Evolutionary conservation across 2,888 invertebrate species (phyloP).

Genomic region (Eilema depressum): DNA sequence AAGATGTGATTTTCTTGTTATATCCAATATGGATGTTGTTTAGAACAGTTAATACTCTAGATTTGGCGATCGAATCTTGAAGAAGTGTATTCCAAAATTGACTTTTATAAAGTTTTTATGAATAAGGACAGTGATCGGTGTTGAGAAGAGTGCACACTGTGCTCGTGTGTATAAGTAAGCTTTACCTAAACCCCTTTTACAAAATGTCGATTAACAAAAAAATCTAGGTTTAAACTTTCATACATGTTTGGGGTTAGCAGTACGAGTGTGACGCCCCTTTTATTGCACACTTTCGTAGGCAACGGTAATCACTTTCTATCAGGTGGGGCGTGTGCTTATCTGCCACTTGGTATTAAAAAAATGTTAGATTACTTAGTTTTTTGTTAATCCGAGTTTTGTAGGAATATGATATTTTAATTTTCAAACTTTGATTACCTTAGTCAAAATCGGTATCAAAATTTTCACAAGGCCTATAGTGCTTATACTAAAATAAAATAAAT

Average conservation of each 20-base stretch:
- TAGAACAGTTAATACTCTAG: conserved; percentile 45
- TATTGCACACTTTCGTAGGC: too few species aligned
- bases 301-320: too few species aligned
- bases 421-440: neutral
- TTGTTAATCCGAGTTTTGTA: neutral
- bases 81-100: neutral
- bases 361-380: neutral
- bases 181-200: neutral
- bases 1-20: conserved; percentile 24
- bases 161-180: neutral
- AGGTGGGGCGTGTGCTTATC: too few species aligned
- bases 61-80: conserved; percentile 6
- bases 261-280: too few species aligned
- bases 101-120: neutral
- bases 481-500: too few species aligned
- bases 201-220: neutral
- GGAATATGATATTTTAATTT: neutral
- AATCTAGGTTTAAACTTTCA: neutral
- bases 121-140: neutral
- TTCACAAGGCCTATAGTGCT: neutral
- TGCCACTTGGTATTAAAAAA: neutral
- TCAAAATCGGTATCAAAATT: neutral
- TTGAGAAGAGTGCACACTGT: neutral
- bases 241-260: too few species aligned
- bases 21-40: conserved; percentile 39